Conservation (phyloP, 2,797 vertebrate species). For the Silurus aristotelis region DNA sequence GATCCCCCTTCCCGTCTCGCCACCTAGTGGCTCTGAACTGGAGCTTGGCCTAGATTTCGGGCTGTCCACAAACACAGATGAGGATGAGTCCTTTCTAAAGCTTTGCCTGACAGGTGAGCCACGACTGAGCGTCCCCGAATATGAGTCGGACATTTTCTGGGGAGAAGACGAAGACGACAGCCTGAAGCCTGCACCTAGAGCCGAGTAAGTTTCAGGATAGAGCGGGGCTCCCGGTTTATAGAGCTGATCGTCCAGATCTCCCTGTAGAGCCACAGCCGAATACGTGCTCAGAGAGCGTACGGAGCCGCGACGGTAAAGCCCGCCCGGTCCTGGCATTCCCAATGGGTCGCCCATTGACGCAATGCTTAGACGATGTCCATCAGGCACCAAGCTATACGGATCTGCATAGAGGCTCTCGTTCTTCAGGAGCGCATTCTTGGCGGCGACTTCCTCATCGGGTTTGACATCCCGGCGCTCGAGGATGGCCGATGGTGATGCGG, state of each 20-base stretch:
- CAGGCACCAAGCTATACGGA: conserved; percentile 91
- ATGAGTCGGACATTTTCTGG: conserved; percentile 89
- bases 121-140: conserved; percentile 87
- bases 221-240: conserved; percentile 90
- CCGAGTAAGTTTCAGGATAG: conserved; percentile 87
- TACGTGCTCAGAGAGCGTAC: conserved; percentile 96
- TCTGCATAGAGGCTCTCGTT: conserved; percentile 92
- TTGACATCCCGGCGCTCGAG: conserved; percentile 96
- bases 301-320: conserved; percentile 91
- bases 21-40: conserved; percentile 84
- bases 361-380: conserved; percentile 89
- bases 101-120: conserved; percentile 90
- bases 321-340: conserved; percentile 82
- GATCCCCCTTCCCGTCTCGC: conserved; percentile 66
- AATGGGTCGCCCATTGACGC: conserved; percentile 93
- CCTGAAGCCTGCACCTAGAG: conserved; percentile 85
- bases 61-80: conserved; percentile 90
- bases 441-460: conserved; percentile 90
- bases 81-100: conserved; percentile 94
- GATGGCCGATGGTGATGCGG: conserved; percentile 94
- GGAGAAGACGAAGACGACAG: conserved; percentile 90
- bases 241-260: conserved; percentile 89
- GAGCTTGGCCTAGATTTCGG: conserved; percentile 83
- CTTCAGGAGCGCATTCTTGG: conserved; percentile 92
- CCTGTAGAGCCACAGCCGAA: conserved; percentile 90